A percentile compares a stretch with the other conserved stretches of the same genome.
These are phyloP conservation scores for Penelope pileata DNA, from an alignment of 2,113 vertebrate species.

Conservation along the genomic window DNA sequence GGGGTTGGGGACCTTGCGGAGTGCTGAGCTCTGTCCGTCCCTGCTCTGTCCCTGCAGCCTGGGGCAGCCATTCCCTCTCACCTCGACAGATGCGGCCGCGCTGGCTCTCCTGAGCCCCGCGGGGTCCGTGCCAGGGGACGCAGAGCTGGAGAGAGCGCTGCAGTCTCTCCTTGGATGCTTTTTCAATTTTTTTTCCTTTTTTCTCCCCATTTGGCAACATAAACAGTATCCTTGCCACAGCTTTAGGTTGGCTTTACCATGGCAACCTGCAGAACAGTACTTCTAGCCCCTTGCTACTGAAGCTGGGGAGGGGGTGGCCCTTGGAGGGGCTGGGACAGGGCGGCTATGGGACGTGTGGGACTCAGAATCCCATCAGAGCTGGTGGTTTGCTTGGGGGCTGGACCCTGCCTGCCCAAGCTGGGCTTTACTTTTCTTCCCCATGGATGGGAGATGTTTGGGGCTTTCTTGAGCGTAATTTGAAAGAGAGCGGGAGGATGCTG, in stretches of 20 bases:
- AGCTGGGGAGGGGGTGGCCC: conserved; percentile 30
- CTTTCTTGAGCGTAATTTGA: neutral
- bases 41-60: fast-evolving
- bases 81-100: neutral
- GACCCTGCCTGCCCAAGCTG: neutral
- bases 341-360: too few species aligned
- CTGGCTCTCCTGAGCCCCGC: neutral
- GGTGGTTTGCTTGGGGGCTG: neutral
- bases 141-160: neutral
- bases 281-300: conserved; percentile 28
- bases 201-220: neutral
- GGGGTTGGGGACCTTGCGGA: neutral
- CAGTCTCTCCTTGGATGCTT: fast-evolving
- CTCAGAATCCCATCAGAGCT: neutral
- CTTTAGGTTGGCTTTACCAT: conserved; percentile 73
- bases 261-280: conserved; percentile 67
- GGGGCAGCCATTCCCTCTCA: fast-evolving
- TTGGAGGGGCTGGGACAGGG: neutral
- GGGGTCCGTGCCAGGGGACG: fast-evolving
- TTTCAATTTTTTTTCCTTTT: neutral
- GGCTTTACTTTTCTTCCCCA: neutral
- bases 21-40: neutral
- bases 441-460: neutral
- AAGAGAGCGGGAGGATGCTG: neutral
- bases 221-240: conserved; percentile 55